A percentile compares a stretch with the other conserved stretches of the same genome.
Conservation (phyloP, 23 tunicate genomes). For the Trididemnum miniatum region DNA sequence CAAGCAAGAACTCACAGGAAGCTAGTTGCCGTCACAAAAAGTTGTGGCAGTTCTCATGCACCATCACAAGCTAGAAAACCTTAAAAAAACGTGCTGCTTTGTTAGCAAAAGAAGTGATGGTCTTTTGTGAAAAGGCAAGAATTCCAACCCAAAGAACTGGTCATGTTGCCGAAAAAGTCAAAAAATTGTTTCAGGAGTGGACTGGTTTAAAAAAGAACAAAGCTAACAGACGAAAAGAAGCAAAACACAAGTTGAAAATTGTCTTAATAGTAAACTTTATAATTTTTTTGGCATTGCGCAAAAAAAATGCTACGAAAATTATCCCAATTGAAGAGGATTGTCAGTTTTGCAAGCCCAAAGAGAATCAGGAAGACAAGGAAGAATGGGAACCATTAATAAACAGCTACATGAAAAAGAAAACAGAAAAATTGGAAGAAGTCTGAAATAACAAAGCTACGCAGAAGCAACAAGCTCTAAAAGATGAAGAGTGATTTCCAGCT, state of each 20-base stretch:
- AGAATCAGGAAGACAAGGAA: not conserved
- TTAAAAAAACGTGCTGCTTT: not conserved
- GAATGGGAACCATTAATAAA: not conserved
- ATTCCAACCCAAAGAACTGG: not conserved
- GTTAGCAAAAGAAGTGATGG: no score
- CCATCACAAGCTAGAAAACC: not conserved
- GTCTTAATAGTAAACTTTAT: not conserved
- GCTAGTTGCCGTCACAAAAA: not conserved
- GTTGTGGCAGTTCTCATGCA: not conserved
- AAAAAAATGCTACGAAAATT: not conserved
- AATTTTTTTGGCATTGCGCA: not conserved
- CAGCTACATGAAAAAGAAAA: not conserved
- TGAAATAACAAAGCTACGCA: not conserved
- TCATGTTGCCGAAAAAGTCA: not conserved
- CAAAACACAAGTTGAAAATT: not conserved
- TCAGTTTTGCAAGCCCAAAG: not conserved
- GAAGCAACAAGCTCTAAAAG: not conserved
- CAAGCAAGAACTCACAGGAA: not conserved
- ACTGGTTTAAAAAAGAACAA: no score
- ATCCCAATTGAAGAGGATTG: not conserved
- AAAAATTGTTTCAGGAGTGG: no score
- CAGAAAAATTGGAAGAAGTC: not conserved
- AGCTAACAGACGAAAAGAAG: not conserved
- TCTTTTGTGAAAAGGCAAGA: constrained; percentile 1
- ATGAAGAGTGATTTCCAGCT: not conserved